phyloP scores from a whole-genome alignment of 23 tunicate species.

The Aplidium turbinatum region DNA sequence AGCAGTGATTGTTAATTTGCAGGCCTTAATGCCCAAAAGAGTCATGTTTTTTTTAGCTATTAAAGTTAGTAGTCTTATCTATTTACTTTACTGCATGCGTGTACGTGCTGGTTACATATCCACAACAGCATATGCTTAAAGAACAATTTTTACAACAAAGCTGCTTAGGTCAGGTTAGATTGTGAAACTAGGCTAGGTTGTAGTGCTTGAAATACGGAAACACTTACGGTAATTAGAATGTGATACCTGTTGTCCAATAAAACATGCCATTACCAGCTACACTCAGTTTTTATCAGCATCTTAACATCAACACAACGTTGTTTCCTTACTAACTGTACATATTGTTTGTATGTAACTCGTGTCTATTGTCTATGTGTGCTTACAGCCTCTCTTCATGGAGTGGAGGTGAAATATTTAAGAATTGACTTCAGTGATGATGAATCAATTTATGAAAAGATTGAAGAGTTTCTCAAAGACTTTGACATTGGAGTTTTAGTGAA shows the following conservation, averaged over 20 bases:
- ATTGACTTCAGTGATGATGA: conserved; percentile 24
- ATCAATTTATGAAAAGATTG: conserved; percentile 15
- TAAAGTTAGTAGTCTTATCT: not conserved
- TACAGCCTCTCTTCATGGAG: conserved; percentile 7
- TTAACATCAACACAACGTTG: too few relatives aligned
- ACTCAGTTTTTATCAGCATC: too few relatives aligned
- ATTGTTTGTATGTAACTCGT: not conserved
- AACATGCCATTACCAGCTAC: too few relatives aligned
- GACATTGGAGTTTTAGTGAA: conserved; percentile 51
- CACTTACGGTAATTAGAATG: too few relatives aligned
- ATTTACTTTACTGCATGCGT: not conserved
- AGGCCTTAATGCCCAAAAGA: not conserved
- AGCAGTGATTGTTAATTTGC: not conserved
- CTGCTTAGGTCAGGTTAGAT: not conserved
- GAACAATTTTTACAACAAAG: not conserved
- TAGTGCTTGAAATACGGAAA: too few relatives aligned
- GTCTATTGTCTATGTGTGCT: not conserved
- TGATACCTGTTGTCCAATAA: too few relatives aligned
- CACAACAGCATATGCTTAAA: not conserved
- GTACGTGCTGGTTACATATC: not conserved
- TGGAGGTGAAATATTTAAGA: not conserved
- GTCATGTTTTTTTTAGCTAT: too few relatives aligned
- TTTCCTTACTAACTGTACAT: too few relatives aligned
- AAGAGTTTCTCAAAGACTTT: conserved; percentile 24
- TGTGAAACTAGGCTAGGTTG: too few relatives aligned